Evolutionary conservation across 2,888 invertebrate genomes (phyloP).

Genomic region (Eilema sororculum): DNA sequence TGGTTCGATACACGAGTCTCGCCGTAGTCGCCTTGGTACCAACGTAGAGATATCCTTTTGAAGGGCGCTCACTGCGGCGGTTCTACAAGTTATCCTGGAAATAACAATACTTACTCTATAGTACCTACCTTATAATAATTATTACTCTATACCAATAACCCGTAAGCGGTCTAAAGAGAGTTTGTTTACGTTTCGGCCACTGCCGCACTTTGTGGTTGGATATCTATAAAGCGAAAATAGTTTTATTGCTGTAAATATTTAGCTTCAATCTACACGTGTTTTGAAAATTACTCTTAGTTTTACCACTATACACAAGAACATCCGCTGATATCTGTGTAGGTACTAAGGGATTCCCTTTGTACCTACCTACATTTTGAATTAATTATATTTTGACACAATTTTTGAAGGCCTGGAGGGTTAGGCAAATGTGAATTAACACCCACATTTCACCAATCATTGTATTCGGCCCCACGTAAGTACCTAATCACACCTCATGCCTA

Average conservation of each 20-base stretch:
- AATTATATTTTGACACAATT: no score
- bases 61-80: conserved; percentile 69
- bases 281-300: conserved; percentile 1
- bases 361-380: no score
- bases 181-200: conserved; percentile 49
- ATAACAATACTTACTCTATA: conserved; percentile 44
- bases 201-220: conserved; percentile 30
- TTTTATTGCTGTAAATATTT: conserved; percentile 58
- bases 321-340: not conserved
- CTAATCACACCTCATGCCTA: no score
- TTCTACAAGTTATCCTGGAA: conserved; percentile 50
- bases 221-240: conserved; percentile 48
- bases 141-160: conserved; percentile 31
- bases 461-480: no score
- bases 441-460: no score
- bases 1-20: conserved; percentile 73
- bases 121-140: no score
- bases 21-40: conserved; percentile 56
- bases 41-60: conserved; percentile 66
- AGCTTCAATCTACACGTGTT: conserved; percentile 14
- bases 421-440: no score
- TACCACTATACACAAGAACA: not conserved
- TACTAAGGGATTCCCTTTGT: not conserved
- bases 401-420: not conserved
- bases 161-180: conserved; percentile 49